Evolutionary conservation across 1,140 invertebrate genomes (phyloP), one percentile per base, ranked within the genome.

Genomic region (Listronotus oregonensis): DNA sequence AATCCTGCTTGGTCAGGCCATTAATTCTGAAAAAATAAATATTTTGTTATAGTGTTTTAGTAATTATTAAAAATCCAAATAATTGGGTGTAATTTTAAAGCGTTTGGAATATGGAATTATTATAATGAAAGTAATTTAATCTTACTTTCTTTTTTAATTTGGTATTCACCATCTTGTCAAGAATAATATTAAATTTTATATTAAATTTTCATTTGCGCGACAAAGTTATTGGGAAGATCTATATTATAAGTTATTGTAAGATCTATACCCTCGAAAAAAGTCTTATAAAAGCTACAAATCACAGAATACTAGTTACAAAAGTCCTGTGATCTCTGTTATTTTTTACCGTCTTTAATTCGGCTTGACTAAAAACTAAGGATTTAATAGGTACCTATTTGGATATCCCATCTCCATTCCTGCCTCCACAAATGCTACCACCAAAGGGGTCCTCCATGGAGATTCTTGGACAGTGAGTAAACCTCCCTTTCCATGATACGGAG

Each of bases 351-450:
- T 27, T 27, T 27, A n/a, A n/a, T 27, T 27, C 21, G 5, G 21
- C 5, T 27, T 27, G 2, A 27, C 1, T 27, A 3, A 27, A 15
- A 15, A 44, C 8, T 57, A 27, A 10, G 9, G 10, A 27, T 18
- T 44, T 17, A 18, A 2, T 58, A 42, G n/a, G 3, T 60, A 66
- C 64, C 64, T 66, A 73, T 88, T 93, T 63, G 90, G 87, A 74
- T 96, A 97, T 11, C 95, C 95, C 39, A 94, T 83, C 79, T 96
- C 91, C 11, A 85, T 82, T 0, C 93, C 94, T 0, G 94, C 91
- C 80, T 96, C 88, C 14, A 96, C 88, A 72, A 94, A 94, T 0
- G 91, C 87, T 0, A 89, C 84, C 0, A 90, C 90, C 18, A 94
- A 71, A 0, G 92, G 92, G 0, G 91, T 91, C 54, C 86, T 85